Evolutionary conservation across 2,888 invertebrate species (phyloP).

Genomic region (Leptopilina syphax): DNA sequence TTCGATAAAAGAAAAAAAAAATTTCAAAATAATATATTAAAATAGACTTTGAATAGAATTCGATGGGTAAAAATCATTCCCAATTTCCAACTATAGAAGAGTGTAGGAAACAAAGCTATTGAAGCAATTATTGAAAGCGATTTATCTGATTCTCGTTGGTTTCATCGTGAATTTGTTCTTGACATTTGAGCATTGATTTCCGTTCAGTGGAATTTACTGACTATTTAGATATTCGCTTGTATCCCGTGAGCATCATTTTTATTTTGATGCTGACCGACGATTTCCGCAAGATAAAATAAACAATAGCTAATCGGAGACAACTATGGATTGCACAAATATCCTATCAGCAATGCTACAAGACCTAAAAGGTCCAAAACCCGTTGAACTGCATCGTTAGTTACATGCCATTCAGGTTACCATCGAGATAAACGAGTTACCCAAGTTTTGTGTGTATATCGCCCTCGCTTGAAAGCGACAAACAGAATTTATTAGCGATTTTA

Average conservation of each 20-base stretch:
- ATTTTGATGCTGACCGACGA: constrained; percentile 13
- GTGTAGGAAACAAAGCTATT: not conserved
- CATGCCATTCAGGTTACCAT: constrained; percentile 33
- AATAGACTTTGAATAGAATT: too few relatives aligned
- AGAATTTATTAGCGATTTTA: not conserved
- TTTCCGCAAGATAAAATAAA: constrained; percentile 38
- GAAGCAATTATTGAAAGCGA: constrained; percentile 23
- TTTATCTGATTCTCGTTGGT: constrained; percentile 26
- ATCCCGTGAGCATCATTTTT: constrained; percentile 4
- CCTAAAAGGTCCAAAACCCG: constrained; percentile 22
- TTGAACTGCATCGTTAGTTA: constrained; percentile 36
- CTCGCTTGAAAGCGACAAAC: constrained; percentile 8
- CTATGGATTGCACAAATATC: constrained; percentile 16
- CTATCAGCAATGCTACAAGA: constrained; percentile 21
- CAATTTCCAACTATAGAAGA: constrained; percentile 6
- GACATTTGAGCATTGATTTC: constrained; percentile 27
- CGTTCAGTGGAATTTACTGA: not conserved
- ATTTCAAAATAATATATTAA: too few relatives aligned
- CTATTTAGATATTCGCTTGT: constrained; percentile 20
- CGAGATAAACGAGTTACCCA: constrained; percentile 37
- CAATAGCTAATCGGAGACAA: constrained; percentile 26
- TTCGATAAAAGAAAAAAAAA: too few relatives aligned
- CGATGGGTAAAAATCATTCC: too few relatives aligned
- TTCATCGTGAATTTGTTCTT: constrained; percentile 29
- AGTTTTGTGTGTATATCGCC: constrained; percentile 10